Evolutionary conservation across 2,888 invertebrate species (phyloP).

Genomic region (Amphipyra berbera): DNA sequence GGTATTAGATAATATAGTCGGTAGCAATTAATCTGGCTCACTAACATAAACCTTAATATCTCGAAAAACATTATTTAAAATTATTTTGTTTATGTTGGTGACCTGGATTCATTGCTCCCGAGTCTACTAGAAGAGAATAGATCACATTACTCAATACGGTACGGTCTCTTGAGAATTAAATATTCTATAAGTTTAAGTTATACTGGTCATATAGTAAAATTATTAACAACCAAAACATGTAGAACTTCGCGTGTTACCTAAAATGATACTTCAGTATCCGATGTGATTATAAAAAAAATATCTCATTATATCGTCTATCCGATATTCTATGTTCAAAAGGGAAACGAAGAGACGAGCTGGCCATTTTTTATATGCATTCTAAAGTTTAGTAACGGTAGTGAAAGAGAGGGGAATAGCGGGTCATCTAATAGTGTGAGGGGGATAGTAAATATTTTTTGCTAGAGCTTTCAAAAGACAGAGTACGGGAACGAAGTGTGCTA

Average conservation of each 20-base stretch:
- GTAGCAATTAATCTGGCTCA: no score
- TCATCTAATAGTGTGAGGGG: slow-evolving; percentile 52
- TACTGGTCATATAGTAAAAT: not conserved
- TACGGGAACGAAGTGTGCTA: slow-evolving; percentile 56
- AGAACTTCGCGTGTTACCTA: slow-evolving; percentile 20
- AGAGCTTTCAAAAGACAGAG: slow-evolving; percentile 55
- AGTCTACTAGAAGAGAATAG: no score
- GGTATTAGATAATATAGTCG: no score
- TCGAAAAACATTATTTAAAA: no score
- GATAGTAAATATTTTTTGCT: slow-evolving; percentile 69
- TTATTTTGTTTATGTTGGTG: no score
- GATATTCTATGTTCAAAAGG: slow-evolving; percentile 72
- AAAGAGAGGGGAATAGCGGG: slow-evolving; percentile 58
- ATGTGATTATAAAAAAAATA: slow-evolving; percentile 53
- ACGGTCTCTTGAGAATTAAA: not conserved
- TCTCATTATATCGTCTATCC: slow-evolving; percentile 64
- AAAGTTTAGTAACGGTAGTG: slow-evolving; percentile 75
- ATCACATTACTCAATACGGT: no score
- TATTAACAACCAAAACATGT: slow-evolving; percentile 7
- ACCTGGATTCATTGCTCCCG: no score
- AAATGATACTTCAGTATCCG: slow-evolving; percentile 38
- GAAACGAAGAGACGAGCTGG: slow-evolving; percentile 67
- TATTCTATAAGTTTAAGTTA: not conserved
- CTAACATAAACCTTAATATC: no score
- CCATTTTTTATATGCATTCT: slow-evolving; percentile 81